Percentiles rank a stretch among this genome's conserved stretches.
These are phyloP conservation scores for Stratiolaelaps scimitus DNA, from an alignment of 1,140 invertebrate species.

Conservation along the genomic window DNA sequence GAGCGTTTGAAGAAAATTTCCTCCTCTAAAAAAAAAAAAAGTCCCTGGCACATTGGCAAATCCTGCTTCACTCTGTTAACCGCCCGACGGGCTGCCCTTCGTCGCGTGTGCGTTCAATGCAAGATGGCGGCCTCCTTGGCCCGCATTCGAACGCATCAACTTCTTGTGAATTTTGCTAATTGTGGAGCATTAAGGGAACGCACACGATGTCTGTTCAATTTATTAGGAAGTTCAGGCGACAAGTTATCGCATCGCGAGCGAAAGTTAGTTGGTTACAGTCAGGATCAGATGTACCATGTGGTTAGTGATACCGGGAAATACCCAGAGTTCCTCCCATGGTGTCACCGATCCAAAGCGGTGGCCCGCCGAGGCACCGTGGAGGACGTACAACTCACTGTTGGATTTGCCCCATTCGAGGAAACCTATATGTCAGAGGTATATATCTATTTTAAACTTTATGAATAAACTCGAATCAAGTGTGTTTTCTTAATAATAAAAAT, in stretches of 20 bases:
- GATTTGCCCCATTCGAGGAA: conserved; percentile 17
- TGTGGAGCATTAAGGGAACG: neutral
- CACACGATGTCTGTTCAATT: no score
- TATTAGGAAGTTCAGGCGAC: neutral
- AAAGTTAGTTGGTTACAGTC: conserved; percentile 10
- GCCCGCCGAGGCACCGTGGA: neutral
- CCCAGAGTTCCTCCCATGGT: conserved; percentile 20
- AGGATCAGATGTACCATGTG: conserved; percentile 19
- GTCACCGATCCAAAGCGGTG: neutral
- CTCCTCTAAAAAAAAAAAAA: no score
- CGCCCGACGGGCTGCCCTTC: no score
- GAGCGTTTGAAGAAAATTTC: no score
- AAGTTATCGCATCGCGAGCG: neutral
- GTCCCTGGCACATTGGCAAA: no score
- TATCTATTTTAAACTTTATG: no score
- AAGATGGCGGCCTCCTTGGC: conserved; percentile 23
- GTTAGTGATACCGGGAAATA: conserved; percentile 3
- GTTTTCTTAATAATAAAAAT: no score
- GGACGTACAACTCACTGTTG: neutral
- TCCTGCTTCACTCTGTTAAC: no score
- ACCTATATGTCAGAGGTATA: neutral
- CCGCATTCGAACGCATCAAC: neutral
- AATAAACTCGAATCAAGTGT: no score
- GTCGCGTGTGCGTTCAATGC: neutral
- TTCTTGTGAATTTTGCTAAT: neutral